Base-by-base conservation (phyloP, 2,797 vertebrate genomes). In the Galaxias olidus region DNA sequence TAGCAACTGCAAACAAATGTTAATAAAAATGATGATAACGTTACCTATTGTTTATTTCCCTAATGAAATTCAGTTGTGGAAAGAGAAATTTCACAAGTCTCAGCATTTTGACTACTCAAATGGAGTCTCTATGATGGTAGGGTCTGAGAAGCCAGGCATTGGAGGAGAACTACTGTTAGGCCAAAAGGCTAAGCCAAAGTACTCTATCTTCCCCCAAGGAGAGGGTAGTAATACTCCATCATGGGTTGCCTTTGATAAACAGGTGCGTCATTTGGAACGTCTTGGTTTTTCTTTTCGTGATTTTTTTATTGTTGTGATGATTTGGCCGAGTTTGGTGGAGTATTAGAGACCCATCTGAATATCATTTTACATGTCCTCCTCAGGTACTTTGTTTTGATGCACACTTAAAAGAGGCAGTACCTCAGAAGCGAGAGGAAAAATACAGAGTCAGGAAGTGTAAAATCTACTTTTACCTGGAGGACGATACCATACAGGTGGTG, bases 161-260 rank as follows among this genome's bases (percentile, higher is more conserved):
- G 95, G 94, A 83, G 94, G 96, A 61, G 84, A 93, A 76, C 76
- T 50, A 0, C 73, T 96, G 30, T 17, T 12, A 0, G 92, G 92
- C 11, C 95, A 95, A 77, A 93, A 80, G 53, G 11, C 69, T 8
- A 89, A 82, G 74, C 64, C 90, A 12, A 91, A 89, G 45, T 88
- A 83, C 63, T 94, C 87, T 0, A 56, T 81, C 5, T 94, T 86
- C 81, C 92, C 93, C 50, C 84, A 61, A 82, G 93, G 64, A 68
- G 49, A 80, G 0, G 90, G 89, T 71, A 72, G 56, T 9, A 64
- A 61, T 47, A 52, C 72, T 8, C 95, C 96, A 15, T 77, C 93
- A 9, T 98, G 96, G 96, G 61, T 96, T 18, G 91, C 89, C 69
- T 97, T 97, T 84, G 94, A 98, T 85, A 98, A 95, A 79, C 93